Evolutionary conservation across 2,113 vertebrate species (phyloP), one percentile per base, ranked within the genome.

Genomic region (Poeciliopsis occidentalis): DNA sequence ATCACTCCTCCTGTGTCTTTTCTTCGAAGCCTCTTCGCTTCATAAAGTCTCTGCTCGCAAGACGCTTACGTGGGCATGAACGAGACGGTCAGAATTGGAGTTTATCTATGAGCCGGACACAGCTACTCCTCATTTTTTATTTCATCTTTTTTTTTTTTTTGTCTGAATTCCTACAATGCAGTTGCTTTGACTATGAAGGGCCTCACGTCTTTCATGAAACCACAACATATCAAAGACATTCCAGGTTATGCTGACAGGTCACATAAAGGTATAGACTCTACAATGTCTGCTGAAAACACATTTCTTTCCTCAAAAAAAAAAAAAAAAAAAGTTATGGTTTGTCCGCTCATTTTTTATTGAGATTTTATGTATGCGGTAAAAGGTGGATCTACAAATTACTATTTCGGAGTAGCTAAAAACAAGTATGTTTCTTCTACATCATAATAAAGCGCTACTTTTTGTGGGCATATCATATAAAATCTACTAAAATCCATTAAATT

Each of bases 171-270:
- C 76, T 78, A 75, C 51, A 61, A 30, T 39, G 64, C 67, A 67
- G 60, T 79, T 84, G 34, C 69, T 74, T 67, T 71, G 39, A 70
- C 62, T 71, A 66, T 2, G 39, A 71, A 70, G 78, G 80, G 78
- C 78, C 69, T 75, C 12, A 37, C 67, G 31, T 76, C 60, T 54
- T 85, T 72, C 67, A 62, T 71, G 27, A 84, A 87, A 79, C 29
- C 54, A 19, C 65, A 72, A 54, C 73, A 83, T 77, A 89, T 91
- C 85, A 90, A 91, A 93, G 81, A 67, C 84, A 88, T 93, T 89
- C 76, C 86, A 84, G 73, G 31, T 37, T 71, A 69, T 12, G 10
- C 62, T 69, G 22, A 75, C 71, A 72, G 88, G 85, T 92, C 88
- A 85, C 37, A 34, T 73, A 44, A 73, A 61, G 75, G 51, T 77